Base-by-base conservation (phyloP, 2,113 vertebrate species). In the Urocitellus parryii region DNA sequence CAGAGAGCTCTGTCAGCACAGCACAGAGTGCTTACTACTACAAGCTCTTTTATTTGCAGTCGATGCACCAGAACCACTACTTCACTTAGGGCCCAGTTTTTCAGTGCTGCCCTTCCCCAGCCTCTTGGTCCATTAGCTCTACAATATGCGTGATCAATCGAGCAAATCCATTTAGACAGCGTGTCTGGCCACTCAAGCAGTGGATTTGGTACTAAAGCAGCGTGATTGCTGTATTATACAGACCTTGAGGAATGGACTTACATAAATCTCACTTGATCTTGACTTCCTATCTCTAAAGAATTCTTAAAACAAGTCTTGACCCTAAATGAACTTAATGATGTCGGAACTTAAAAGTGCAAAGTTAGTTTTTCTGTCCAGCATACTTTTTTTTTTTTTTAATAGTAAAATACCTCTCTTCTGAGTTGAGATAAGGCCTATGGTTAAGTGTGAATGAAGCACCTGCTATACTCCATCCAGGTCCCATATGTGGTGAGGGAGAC, bases 61-160 rank as follows among this genome's bases (percentile, higher is more conserved):
- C n/a, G 34, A 76, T 58, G 37, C 77, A 67, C 51, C 48, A 78
- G 58, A 78, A 70, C 17, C 67, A 56, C 27, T 39, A 63, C 76
- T 92, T 79, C 73, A 67, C 45, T 4, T 22, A 65, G 77, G 20
- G 29, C 34, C 72, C 32, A 61, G 20, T 29, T 93, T 61, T 82
- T 53, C 48, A 39, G 32, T 20, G 37, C 22, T 13, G 42, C 83
- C 61, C 63, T 39, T 39, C 17, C 18, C 12, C 85, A 12, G 90
- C 48, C 90, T 81, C 72, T 68, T 16, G 1, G 22, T 56, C 80
- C 96, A 92, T 96, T 95, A 97, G 77, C 77, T 61, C 83, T 8
- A 32, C 32, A 16, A 61, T 74, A 81, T 0, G 13, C 8, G 2
- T 10, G 80, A 94, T 95, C 93, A 53, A 58, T 25, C 0, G 51